Conservation (phyloP, 1,140 invertebrate species). For the Caenorhabditis latens region DNA sequence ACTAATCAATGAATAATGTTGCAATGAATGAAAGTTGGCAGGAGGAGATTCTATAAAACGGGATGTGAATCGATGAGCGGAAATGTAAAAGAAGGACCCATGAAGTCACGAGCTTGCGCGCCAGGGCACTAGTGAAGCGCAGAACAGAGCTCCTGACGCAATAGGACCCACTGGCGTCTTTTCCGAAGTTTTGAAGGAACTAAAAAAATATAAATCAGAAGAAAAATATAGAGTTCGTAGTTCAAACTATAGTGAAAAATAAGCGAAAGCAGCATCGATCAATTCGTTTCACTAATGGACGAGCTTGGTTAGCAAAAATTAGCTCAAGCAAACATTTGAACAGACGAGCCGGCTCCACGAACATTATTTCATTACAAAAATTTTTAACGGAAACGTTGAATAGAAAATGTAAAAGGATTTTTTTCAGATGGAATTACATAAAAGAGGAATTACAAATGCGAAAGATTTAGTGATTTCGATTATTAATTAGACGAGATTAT, state of each 20-base stretch:
- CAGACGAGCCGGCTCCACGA: neutral
- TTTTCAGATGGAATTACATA: neutral
- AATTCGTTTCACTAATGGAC: neutral
- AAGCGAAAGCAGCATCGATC: neutral
- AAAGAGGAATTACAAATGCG: too few relatives aligned
- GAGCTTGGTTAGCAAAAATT: neutral
- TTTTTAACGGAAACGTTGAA: neutral
- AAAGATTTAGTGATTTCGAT: too few relatives aligned
- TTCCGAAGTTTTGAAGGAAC: neutral
- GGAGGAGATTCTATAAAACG: neutral
- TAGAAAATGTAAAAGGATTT: neutral
- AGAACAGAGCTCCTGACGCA: neutral
- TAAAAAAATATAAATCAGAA: neutral
- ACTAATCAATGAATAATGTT: neutral
- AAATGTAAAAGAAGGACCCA: conserved; percentile 9
- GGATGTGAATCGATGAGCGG: conserved; percentile 26
- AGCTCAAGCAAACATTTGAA: neutral
- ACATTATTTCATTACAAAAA: neutral
- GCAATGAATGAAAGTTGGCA: neutral
- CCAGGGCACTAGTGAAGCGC: neutral
- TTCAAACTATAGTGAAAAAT: neutral
- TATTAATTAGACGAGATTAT: too few relatives aligned
- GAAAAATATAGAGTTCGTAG: neutral
- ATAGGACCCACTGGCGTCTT: neutral
- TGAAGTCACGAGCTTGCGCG: conserved; percentile 46